A percentile compares a stretch with the other conserved stretches of the same genome.
Conservation (phyloP, 2,797 vertebrate species). For the Pseudotriccus pelzelni region DNA sequence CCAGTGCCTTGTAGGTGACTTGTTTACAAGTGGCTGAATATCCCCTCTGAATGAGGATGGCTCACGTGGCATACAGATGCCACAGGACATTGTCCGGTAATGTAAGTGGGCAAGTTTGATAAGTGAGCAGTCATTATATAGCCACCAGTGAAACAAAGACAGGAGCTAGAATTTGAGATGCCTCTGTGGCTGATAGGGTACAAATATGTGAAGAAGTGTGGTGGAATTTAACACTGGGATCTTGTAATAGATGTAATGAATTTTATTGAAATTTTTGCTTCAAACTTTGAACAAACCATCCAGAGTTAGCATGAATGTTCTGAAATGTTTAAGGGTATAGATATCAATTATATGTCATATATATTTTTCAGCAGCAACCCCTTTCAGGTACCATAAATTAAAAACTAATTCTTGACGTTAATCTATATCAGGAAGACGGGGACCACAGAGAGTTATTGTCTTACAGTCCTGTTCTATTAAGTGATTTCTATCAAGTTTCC, state of each 20-base stretch:
- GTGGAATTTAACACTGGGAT: not conserved
- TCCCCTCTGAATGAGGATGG: not conserved
- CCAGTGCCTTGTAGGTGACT: not conserved
- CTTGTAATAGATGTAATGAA: not conserved
- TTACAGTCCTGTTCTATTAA: not conserved
- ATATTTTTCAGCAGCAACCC: not conserved
- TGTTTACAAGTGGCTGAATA: not conserved
- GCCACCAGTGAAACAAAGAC: not conserved
- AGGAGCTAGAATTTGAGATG: not conserved
- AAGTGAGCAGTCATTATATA: not conserved
- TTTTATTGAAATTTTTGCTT: not conserved
- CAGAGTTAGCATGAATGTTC: not conserved
- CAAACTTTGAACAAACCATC: not conserved
- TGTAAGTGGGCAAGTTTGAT: not conserved
- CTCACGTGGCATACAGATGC: not conserved
- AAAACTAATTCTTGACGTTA: not conserved
- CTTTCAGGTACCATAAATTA: not conserved
- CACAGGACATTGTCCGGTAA: not conserved
- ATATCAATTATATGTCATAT: not conserved
- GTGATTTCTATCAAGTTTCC: not conserved
- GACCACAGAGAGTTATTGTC: not conserved
- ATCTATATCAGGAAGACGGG: not conserved
- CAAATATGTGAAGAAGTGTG: not conserved
- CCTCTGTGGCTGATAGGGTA: not conserved
- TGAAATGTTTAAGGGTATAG: not conserved